phyloP scores from a whole-genome alignment of 2,888 invertebrate species.

The Zhengitettix transpicula region DNA sequence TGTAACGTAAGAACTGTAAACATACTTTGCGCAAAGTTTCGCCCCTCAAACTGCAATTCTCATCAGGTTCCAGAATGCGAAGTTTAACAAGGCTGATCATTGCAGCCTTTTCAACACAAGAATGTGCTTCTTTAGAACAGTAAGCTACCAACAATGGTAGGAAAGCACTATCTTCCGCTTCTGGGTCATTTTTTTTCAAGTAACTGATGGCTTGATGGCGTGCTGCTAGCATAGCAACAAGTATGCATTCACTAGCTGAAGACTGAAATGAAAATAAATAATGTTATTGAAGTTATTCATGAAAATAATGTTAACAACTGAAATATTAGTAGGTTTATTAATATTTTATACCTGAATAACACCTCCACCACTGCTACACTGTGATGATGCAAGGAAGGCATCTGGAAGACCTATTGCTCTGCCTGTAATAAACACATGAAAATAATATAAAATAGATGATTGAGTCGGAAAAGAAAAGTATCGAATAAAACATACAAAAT shows the following conservation, averaged over 20 bases:
- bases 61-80: conserved; percentile 53
- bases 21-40: conserved; percentile 35
- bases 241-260: conserved; percentile 67
- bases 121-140: conserved; percentile 55
- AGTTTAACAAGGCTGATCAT: conserved; percentile 60
- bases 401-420: conserved; percentile 56
- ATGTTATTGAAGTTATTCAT: background rate
- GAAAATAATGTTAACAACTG: background rate
- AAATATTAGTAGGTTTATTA: background rate
- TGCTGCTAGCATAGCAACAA: conserved; percentile 62
- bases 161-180: conserved; percentile 45
- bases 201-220: conserved; percentile 50
- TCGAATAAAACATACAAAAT: background rate
- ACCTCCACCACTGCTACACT: conserved; percentile 52
- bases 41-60: conserved; percentile 45
- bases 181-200: conserved; percentile 35
- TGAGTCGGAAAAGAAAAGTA: too few species aligned
- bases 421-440: conserved; percentile 6
- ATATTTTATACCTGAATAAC: conserved; percentile 45
- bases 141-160: conserved; percentile 63
- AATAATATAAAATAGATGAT: background rate
- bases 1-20: too few species aligned
- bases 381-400: conserved; percentile 39
- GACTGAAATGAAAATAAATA: conserved; percentile 25
- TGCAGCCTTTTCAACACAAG: conserved; percentile 62